Evolutionary conservation across 1,140 invertebrate species (phyloP).

Genomic region (Macrostomum lignano): DNA sequence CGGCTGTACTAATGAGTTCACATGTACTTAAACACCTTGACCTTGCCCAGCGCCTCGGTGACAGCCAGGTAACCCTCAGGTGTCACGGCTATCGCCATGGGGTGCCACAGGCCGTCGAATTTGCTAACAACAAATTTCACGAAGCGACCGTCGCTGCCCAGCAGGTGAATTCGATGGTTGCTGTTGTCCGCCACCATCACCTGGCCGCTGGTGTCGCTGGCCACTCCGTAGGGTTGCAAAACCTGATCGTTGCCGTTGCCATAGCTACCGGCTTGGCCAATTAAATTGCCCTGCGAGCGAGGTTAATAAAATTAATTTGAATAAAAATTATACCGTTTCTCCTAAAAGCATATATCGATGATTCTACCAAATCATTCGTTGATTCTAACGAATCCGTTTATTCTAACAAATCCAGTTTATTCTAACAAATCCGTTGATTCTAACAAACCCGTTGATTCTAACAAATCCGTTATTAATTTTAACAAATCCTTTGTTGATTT

Average conservation of each 20-base stretch:
- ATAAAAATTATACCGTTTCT: no score
- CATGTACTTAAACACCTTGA: conserved; percentile 17
- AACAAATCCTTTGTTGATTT: no score
- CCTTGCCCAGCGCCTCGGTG: conserved; percentile 16
- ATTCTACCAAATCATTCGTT: no score
- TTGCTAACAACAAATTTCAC: conserved; percentile 13
- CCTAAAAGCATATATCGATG: no score
- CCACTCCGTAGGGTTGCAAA: conserved; percentile 17
- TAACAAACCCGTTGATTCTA: no score
- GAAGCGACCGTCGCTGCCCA: conserved; percentile 15
- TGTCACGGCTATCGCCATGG: conserved; percentile 13
- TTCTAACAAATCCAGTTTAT: no score
- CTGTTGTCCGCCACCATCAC: conserved; percentile 18
- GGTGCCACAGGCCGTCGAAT: conserved; percentile 14
- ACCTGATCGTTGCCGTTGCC: conserved; percentile 13
- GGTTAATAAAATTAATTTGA: no score
- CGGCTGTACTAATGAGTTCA: no score
- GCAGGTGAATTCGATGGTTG: conserved; percentile 16
- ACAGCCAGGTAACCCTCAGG: conserved; percentile 13
- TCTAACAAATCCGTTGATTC: no score
- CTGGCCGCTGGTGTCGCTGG: conserved; percentile 15
- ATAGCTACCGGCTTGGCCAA: conserved; percentile 13
- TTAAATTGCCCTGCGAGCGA: conserved; percentile 10
- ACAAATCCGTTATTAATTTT: no score
- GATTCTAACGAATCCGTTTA: no score